These are phyloP conservation scores for Sarcophaga peregrina DNA, from an alignment of 1,140 invertebrate species.

Conservation along the genomic window DNA sequence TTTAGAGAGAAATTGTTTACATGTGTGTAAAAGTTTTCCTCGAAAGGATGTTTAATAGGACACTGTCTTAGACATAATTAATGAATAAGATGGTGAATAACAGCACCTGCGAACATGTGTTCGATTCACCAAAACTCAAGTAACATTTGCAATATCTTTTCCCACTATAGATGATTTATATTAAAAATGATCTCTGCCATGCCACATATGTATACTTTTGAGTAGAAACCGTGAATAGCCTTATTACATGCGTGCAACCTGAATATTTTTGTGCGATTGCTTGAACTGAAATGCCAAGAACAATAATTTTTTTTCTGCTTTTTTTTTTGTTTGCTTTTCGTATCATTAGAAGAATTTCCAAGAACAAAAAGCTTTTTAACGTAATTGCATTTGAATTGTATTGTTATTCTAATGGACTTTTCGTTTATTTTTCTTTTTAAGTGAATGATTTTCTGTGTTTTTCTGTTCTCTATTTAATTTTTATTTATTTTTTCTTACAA, in stretches of 20 bases:
- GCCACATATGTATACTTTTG: too few species aligned
- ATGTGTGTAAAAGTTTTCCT: too few species aligned
- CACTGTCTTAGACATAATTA: too few species aligned
- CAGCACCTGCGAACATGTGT: too few species aligned
- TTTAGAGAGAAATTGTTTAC: too few species aligned
- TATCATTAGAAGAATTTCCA: neutral
- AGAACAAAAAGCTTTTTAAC: neutral
- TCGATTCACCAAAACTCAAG: too few species aligned
- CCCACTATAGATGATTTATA: too few species aligned
- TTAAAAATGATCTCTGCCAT: too few species aligned
- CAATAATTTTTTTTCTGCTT: neutral
- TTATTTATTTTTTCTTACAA: neutral
- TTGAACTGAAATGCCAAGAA: neutral
- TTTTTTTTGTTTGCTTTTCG: too few species aligned
- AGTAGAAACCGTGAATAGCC: neutral
- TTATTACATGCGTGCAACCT: neutral
- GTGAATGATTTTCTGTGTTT: neutral
- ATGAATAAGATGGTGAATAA: too few species aligned
- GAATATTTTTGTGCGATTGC: neutral
- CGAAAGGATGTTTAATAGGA: too few species aligned
- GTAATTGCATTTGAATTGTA: conserved; percentile 6
- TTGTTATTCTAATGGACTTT: conserved; percentile 8
- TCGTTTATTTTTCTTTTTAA: neutral
- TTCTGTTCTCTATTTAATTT: neutral
- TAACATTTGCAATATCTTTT: too few species aligned